Evolutionary conservation across 2,888 invertebrate genomes (phyloP), one percentile per base, ranked within the genome.

Genomic region (Hoplodrina blanda): DNA sequence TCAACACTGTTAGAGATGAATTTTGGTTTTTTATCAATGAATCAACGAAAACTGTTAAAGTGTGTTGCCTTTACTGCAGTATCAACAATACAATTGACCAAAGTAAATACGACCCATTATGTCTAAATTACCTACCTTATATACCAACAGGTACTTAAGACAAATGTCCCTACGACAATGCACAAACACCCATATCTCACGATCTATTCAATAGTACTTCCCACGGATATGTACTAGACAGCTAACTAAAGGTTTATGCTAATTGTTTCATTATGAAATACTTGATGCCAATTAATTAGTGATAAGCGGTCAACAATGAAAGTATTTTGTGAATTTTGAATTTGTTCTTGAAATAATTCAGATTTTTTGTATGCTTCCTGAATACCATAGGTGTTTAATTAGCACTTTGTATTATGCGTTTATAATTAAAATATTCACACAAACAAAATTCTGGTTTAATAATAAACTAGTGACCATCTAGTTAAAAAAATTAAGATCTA

Each of bases 221-320:
- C 82, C 82, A 83, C 81, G 82, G 44, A 62, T 69, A 56, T 69
- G 60, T 76, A 76, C 76, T 54, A 25, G 15, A 55, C 69, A n/a
- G 59, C 30, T 76, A 73, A 78, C 69, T 83, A 57, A 11, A 37
- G 52, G n/a, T 33, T 56, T 70, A 63, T 74, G 70, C 50, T 83
- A 76, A 73, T 59, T n/a, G 30, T 55, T 8, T 44, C 55, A 62
- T 63, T 73, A 63, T 53, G 33, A 77, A 75, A 70, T 73, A 60
- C 46, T 73, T 57, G 30, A 54, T 46, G 17, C 57, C n/a, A 65
- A 60, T 72, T 62, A 65, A 54, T 20, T 53, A 52, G 5, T 53
- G 25, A 69, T 69, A 17, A 62, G 55, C 17, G n/a, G 59, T 44
- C n/a, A 33, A 6, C 6, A 41, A 46, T 46, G 55, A 74, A 74